These are phyloP conservation scores for Periplaneta americana DNA, from an alignment of 1,140 invertebrate species.

Conservation along the genomic window DNA sequence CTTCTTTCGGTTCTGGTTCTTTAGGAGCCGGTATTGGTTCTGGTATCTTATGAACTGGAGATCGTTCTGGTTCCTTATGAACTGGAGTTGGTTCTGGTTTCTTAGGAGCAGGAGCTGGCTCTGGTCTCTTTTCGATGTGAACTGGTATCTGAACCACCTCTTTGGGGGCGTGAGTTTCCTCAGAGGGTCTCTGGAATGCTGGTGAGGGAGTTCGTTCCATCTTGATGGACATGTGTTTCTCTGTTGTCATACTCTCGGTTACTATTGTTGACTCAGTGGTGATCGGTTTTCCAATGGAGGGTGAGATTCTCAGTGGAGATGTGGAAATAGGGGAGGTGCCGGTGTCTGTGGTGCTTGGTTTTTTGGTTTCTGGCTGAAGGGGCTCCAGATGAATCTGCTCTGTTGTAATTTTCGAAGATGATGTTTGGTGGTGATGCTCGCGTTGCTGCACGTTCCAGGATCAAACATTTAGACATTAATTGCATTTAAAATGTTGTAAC, in stretches of 20 bases:
- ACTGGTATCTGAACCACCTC: background rate
- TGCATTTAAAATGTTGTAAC: no score
- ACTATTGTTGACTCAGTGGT: constrained; percentile 12
- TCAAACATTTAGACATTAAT: no score
- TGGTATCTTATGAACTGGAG: background rate
- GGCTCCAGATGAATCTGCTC: background rate
- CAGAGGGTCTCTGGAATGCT: background rate
- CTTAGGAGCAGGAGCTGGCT: background rate
- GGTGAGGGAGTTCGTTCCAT: constrained; percentile 16
- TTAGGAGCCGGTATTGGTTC: no score
- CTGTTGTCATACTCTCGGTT: constrained; percentile 22
- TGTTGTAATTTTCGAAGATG: background rate
- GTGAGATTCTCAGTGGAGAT: background rate
- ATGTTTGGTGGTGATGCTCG: background rate
- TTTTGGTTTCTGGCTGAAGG: background rate
- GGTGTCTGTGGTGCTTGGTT: background rate
- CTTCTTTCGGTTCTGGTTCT: background rate
- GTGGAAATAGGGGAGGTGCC: background rate
- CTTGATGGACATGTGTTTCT: constrained; percentile 21
- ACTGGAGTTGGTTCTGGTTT: background rate
- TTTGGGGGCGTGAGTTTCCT: background rate
- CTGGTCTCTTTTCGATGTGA: background rate
- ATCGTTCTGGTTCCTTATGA: background rate
- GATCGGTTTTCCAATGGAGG: background rate
- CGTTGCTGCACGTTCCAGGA: background rate